Evolutionary conservation across 2,113 vertebrate species (phyloP).

Genomic region (Chaetodon auriga): DNA sequence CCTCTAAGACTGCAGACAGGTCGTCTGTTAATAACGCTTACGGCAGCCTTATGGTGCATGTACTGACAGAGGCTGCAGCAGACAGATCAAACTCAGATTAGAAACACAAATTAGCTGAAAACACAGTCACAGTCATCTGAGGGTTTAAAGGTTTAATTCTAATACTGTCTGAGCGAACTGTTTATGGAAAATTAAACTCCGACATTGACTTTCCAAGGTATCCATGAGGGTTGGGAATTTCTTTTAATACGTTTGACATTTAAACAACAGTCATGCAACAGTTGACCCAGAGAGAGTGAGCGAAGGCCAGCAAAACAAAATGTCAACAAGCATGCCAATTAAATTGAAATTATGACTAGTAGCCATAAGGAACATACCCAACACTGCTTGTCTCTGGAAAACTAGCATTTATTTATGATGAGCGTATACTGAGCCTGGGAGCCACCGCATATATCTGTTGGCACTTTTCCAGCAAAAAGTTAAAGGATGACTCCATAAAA

Average conservation of each 20-base stretch:
- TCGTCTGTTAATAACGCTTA: conserved; percentile 2
- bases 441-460: no score
- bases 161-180: background rate
- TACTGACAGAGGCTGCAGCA: background rate
- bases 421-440: no score
- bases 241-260: conserved; percentile 16
- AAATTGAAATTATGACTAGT: background rate
- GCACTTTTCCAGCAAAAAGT: background rate
- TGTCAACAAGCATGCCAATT: background rate
- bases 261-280: background rate
- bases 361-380: background rate
- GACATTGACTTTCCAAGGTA: background rate
- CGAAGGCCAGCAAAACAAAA: background rate
- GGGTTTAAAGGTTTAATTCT: background rate
- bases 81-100: background rate
- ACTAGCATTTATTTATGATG: no score
- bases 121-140: background rate
- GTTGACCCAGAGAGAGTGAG: background rate
- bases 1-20: background rate
- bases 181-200: background rate
- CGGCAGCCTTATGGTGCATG: background rate
- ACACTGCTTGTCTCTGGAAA: background rate
- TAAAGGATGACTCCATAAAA: background rate
- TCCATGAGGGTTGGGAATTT: background rate
- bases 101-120: conserved; percentile 5